These are phyloP conservation scores for Tiaroga cobitis DNA, from an alignment of 2,797 vertebrate species.

Conservation along the genomic window DNA sequence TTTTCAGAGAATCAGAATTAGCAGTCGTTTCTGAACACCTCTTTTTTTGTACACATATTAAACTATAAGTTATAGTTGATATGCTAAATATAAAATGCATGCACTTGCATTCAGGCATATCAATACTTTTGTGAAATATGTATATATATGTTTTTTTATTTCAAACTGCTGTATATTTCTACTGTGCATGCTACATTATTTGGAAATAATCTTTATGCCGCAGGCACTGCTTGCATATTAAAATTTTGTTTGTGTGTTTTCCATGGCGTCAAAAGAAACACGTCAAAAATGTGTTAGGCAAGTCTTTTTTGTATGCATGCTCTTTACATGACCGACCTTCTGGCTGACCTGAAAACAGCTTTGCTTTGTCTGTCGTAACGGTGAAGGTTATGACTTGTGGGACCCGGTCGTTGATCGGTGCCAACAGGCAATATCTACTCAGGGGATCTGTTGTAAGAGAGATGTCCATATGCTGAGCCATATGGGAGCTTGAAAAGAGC, in stretches of 20 bases:
- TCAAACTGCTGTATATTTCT: background rate
- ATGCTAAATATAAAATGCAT: background rate
- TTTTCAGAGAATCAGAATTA: background rate
- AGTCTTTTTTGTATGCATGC: conserved; percentile 9
- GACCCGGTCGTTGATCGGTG: background rate
- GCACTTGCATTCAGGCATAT: background rate
- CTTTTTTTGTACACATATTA: background rate
- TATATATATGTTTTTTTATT: background rate
- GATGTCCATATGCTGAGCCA: conserved; percentile 46
- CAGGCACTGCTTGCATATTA: background rate
- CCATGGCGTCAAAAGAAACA: background rate
- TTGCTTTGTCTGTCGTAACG: background rate
- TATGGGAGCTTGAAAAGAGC: conserved; percentile 36
- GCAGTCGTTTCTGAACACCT: background rate
- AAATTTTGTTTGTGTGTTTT: background rate
- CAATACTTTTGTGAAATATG: background rate
- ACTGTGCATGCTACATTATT: background rate
- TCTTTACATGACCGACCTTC: conserved; percentile 11
- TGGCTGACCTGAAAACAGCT: conserved; percentile 21
- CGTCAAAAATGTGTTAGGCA: background rate
- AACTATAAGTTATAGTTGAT: background rate
- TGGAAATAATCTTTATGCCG: background rate
- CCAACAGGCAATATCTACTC: conserved; percentile 29
- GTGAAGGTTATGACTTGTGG: conserved; percentile 39
- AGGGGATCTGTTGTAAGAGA: conserved; percentile 38